Percentiles rank a stretch among this genome's conserved stretches.
Evolutionary conservation across 2,888 invertebrate species (phyloP).

Genomic region (Aphelenchoides bicaudatus): DNA sequence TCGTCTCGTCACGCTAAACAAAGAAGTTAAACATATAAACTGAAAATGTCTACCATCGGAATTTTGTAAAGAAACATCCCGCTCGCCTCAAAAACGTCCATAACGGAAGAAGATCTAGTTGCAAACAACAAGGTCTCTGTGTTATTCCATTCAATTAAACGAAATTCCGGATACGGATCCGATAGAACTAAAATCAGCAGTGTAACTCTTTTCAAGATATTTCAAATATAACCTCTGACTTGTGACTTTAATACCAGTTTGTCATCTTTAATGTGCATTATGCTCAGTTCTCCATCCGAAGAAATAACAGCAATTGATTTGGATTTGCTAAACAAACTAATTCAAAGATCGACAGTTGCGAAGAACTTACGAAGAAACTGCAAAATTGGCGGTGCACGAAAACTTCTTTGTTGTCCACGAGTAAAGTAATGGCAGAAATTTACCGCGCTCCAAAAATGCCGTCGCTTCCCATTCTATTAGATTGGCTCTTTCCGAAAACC

Average conservation of each 20-base stretch:
- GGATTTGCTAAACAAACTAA: slow-evolving; percentile 25
- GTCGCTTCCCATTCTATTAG: slow-evolving; percentile 14
- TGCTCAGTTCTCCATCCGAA: slow-evolving; percentile 25
- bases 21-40: too few species aligned
- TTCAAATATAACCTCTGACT: slow-evolving; percentile 26
- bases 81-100: slow-evolving; percentile 28
- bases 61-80: slow-evolving; percentile 31
- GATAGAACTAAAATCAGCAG: slow-evolving; percentile 24
- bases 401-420: slow-evolving; percentile 18
- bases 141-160: slow-evolving; percentile 27
- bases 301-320: slow-evolving; percentile 26
- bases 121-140: slow-evolving; percentile 27
- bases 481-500: slow-evolving; percentile 7
- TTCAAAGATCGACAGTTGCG: too few species aligned
- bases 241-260: slow-evolving; percentile 25
- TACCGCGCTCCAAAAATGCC: slow-evolving; percentile 16
- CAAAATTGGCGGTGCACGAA: slow-evolving; percentile 19
- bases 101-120: slow-evolving; percentile 23
- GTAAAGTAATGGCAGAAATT: slow-evolving; percentile 15
- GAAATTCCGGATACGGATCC: slow-evolving; percentile 32
- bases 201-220: background rate
- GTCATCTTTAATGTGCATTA: slow-evolving; percentile 23
- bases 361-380: slow-evolving; percentile 26
- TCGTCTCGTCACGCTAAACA: slow-evolving; percentile 14
- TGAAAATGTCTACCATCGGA: background rate